phyloP scores from a whole-genome alignment of 2,888 invertebrate species.

The Zhuqinia jingwanae region DNA sequence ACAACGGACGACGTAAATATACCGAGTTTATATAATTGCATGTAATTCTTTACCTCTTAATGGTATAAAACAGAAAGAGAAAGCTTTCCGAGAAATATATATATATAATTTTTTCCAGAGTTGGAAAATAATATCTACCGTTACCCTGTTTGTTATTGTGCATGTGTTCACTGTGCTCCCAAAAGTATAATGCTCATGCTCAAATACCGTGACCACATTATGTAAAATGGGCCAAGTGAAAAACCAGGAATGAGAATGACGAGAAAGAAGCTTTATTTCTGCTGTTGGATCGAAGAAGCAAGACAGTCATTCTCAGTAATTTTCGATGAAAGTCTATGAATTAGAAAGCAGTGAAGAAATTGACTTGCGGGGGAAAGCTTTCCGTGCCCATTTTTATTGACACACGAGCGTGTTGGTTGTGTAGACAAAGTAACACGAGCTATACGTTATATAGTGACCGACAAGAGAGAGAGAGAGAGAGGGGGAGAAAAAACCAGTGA shows the following conservation, averaged over 20 bases:
- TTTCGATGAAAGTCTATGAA: slow-evolving; percentile 14
- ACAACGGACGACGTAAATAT: background rate
- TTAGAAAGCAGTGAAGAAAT: slow-evolving; percentile 4
- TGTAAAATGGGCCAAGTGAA: slow-evolving; percentile 48
- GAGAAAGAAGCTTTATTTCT: too few relatives aligned
- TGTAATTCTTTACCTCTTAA: slow-evolving; percentile 1
- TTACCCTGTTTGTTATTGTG: background rate
- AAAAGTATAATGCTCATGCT: background rate
- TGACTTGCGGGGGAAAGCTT: background rate
- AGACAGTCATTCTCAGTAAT: background rate
- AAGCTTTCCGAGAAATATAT: slow-evolving; percentile 21
- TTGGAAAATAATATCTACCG: background rate
- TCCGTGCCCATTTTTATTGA: background rate
- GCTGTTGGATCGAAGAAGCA: slow-evolving; percentile 47
- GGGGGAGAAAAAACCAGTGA: background rate
- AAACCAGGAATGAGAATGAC: background rate
- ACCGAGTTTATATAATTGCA: background rate
- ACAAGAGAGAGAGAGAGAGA: background rate
- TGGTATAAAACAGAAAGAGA: slow-evolving; percentile 4
- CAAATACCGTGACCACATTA: background rate
- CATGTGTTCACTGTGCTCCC: slow-evolving; percentile 17
- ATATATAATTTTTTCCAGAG: slow-evolving; percentile 13
- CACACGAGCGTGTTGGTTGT: background rate
- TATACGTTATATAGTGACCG: too few relatives aligned
- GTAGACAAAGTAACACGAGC: too few relatives aligned